A percentile compares a stretch with the other conserved stretches of the same genome.
Conservation (phyloP, 2,888 invertebrate species). For the Synergus itoensis region DNA sequence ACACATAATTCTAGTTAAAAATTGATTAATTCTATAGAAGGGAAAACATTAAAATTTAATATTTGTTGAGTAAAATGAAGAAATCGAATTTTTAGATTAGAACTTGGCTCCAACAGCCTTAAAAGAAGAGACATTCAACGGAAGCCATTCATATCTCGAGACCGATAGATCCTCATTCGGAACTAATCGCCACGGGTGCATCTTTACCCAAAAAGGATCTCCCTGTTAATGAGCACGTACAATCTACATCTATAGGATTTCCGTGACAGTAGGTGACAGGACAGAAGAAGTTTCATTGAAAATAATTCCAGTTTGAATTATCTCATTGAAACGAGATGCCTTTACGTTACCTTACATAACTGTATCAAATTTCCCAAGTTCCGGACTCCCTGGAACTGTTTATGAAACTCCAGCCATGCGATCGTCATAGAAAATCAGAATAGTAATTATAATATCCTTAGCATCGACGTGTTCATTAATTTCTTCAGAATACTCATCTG, state of each 20-base stretch:
- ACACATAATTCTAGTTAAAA: no score
- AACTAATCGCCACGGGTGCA: slow-evolving; percentile 57
- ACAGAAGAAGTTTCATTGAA: neutral
- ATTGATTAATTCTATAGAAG: no score
- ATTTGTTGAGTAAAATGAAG: no score
- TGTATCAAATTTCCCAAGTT: slow-evolving; percentile 25
- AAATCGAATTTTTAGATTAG: no score
- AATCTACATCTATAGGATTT: slow-evolving; percentile 53
- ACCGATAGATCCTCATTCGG: slow-evolving; percentile 55
- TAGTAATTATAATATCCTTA: neutral
- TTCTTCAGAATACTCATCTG: slow-evolving; percentile 12
- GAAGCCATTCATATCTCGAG: slow-evolving; percentile 58
- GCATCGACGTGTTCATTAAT: neutral
- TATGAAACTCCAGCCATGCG: slow-evolving; percentile 23
- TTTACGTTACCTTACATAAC: slow-evolving; percentile 1
- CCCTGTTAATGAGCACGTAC: slow-evolving; percentile 53
- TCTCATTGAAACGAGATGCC: slow-evolving; percentile 10
- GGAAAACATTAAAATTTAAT: no score
- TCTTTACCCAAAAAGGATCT: slow-evolving; percentile 54
- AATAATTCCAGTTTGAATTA: neutral
- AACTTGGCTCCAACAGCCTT: no score
- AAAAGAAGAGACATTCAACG: slow-evolving; percentile 42
- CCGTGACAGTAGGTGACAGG: neutral
- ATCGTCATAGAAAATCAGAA: slow-evolving; percentile 24
- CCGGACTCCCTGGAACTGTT: slow-evolving; percentile 24